Percentiles rank a stretch among this genome's conserved stretches.
Conservation (phyloP, 1,140 invertebrate genomes). For the Ruditapes philippinarum region DNA sequence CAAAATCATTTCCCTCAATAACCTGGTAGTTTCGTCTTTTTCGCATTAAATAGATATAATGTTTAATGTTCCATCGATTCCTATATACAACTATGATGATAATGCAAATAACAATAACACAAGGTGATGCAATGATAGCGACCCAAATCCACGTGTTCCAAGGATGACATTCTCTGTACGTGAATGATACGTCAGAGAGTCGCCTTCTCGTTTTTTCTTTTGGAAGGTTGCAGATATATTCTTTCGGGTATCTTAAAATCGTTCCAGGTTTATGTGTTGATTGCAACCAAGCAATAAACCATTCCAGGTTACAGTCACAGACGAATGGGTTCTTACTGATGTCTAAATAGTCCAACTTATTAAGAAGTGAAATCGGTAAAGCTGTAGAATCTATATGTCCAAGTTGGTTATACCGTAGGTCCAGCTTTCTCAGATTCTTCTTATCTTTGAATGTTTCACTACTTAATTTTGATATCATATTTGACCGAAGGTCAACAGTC, state of each 20-base stretch:
- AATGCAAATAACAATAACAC: neutral
- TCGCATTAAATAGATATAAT: neutral
- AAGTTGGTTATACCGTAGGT: neutral
- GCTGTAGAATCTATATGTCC: neutral
- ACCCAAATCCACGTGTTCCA: neutral
- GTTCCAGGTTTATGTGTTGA: neutral
- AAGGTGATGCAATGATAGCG: neutral
- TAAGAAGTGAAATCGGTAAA: neutral
- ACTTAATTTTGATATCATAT: neutral
- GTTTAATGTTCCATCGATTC: conserved; percentile 25
- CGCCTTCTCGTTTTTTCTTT: neutral
- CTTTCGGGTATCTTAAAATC: neutral
- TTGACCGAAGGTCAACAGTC: neutral
- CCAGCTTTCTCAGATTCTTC: neutral
- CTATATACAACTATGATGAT: neutral
- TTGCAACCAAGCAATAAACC: neutral
- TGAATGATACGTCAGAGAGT: neutral
- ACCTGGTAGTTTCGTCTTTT: neutral
- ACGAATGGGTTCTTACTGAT: neutral
- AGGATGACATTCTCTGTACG: neutral
- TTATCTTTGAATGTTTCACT: neutral
- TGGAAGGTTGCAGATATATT: neutral
- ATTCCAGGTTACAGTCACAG: neutral
- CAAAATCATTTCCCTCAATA: neutral
- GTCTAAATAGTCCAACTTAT: neutral